Conservation (phyloP, 2,888 invertebrate species). For the Holacanthella duospinosa region DNA sequence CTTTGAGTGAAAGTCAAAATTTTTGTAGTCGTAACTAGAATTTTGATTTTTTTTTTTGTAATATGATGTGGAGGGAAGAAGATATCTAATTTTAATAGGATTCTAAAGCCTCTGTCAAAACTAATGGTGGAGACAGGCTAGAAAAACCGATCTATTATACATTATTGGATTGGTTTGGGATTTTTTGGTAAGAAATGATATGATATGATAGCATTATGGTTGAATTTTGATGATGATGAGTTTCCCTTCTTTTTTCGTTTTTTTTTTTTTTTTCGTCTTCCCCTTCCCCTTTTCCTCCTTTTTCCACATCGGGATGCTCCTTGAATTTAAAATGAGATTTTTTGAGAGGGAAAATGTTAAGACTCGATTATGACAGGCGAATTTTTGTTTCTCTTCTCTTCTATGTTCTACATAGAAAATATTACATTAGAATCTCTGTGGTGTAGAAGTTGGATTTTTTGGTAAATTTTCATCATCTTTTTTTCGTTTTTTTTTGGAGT, state of each 20-base stretch:
- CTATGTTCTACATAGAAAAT: too few species aligned
- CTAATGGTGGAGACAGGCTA: neutral
- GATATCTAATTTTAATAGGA: too few species aligned
- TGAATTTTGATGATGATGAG: slow-evolving; percentile 15
- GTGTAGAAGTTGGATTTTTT: too few species aligned
- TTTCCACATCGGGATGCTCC: slow-evolving; percentile 10
- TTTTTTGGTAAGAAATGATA: slow-evolving; percentile 3
- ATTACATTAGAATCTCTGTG: too few species aligned
- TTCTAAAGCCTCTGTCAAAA: neutral
- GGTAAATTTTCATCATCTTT: too few species aligned
- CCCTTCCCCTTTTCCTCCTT: slow-evolving; percentile 10
- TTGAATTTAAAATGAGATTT: slow-evolving; percentile 22
- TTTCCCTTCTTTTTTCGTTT: slow-evolving; percentile 6
- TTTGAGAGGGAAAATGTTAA: slow-evolving; percentile 11
- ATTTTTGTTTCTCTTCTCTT: neutral
- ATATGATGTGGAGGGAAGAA: too few species aligned
- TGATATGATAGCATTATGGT: neutral
- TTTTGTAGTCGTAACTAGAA: too few species aligned
- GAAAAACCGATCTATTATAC: slow-evolving; percentile 24
- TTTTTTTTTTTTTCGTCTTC: slow-evolving; percentile 1
- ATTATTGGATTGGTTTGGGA: slow-evolving; percentile 26
- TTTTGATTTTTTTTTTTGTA: too few species aligned
- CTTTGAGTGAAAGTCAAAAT: too few species aligned
- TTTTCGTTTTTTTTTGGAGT: too few species aligned
- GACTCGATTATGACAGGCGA: slow-evolving; percentile 4